phyloP scores from a whole-genome alignment of 2,113 vertebrate genomes.

The Balaeniceps rex region DNA sequence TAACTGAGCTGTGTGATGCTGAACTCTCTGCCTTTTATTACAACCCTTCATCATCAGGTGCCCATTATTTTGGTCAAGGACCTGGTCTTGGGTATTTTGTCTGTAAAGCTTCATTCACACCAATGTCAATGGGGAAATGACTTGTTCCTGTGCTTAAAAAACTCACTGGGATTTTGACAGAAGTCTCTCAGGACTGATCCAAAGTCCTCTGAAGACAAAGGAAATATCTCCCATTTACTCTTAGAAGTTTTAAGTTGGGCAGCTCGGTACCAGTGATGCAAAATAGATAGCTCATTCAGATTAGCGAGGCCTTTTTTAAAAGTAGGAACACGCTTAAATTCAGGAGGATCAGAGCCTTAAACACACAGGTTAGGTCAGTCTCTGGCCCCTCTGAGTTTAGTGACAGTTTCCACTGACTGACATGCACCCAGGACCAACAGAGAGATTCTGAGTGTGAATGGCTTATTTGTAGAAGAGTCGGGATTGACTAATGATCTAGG shows the following conservation, averaged over 20 bases:
- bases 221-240: neutral
- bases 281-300: neutral
- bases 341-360: neutral
- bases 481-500: neutral
- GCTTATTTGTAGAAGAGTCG: neutral
- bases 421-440: neutral
- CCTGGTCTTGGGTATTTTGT: neutral
- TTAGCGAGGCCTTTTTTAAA: neutral
- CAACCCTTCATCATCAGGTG: neutral
- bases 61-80: neutral
- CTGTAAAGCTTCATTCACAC: neutral
- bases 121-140: neutral
- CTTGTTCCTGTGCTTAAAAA: neutral
- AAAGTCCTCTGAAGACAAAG: neutral
- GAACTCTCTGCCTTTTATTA: neutral
- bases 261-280: neutral
- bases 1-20: neutral
- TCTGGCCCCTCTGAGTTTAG: neutral
- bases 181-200: neutral
- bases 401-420: neutral
- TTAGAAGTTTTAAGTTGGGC: neutral
- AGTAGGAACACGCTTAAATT: neutral
- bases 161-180: neutral
- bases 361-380: accelerated
- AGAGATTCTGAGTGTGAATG: neutral